Conservation (phyloP, 1,140 invertebrate genomes). For the Leptoteleia sp. region DNA sequence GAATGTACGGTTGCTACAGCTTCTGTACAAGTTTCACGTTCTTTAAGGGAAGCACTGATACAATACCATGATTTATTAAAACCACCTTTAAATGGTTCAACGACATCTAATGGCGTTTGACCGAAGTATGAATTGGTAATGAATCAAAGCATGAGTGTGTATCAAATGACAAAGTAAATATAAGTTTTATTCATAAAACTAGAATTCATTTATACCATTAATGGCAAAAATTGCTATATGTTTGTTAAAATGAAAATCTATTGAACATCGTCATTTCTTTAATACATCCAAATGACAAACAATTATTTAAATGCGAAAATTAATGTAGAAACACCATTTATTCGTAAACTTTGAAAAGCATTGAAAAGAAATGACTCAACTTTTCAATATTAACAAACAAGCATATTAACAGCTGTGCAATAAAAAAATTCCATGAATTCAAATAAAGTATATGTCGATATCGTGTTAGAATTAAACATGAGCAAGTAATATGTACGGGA, state of each 20-base stretch:
- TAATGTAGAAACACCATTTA: slow-evolving; percentile 2
- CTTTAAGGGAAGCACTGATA: slow-evolving; percentile 91
- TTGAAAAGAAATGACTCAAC: too few species aligned
- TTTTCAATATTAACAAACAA: too few species aligned
- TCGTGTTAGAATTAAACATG: slow-evolving; percentile 21
- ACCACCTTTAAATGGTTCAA: slow-evolving; percentile 82
- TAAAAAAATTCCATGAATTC: slow-evolving; percentile 24
- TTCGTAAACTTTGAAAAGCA: too few species aligned
- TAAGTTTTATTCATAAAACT: slow-evolving; percentile 26
- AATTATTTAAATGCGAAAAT: not conserved
- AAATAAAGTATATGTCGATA: slow-evolving; percentile 12
- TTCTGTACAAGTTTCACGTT: slow-evolving; percentile 89
- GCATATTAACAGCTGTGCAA: slow-evolving; percentile 17
- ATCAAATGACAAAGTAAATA: slow-evolving; percentile 45
- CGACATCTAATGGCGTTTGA: slow-evolving; percentile 79
- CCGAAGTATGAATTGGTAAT: slow-evolving; percentile 71
- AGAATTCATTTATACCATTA: slow-evolving; percentile 4
- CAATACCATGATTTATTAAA: slow-evolving; percentile 93
- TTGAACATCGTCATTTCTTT: not conserved
- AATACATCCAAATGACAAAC: not conserved
- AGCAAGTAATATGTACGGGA: slow-evolving; percentile 11
- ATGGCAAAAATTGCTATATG: not conserved
- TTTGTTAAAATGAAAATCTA: slow-evolving; percentile 11
- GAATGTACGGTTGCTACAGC: slow-evolving; percentile 90
- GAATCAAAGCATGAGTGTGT: slow-evolving; percentile 59